Evolutionary conservation across 64 coral and sea anemone species (phyloP).

Genomic region (Porites australiensis): DNA sequence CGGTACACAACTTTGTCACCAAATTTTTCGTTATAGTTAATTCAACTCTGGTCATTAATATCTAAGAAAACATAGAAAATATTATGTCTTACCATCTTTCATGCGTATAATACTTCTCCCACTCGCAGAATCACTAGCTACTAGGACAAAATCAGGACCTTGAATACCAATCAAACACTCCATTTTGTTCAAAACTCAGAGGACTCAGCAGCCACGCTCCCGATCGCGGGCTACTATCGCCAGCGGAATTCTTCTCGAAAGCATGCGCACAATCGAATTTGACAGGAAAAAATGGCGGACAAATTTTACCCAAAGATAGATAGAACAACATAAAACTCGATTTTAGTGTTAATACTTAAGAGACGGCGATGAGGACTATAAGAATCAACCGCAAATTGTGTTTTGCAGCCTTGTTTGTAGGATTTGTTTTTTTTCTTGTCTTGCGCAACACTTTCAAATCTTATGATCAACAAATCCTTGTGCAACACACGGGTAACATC

Average conservation of each 20-base stretch:
- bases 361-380: background rate
- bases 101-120: slow-evolving; percentile 97
- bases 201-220: slow-evolving; percentile 14
- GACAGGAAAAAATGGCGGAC: slow-evolving; percentile 32
- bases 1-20: background rate
- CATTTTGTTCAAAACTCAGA: slow-evolving; percentile 68
- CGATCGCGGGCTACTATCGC: background rate
- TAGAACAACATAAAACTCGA: no score
- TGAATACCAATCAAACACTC: slow-evolving; percentile 98
- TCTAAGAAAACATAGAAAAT: background rate
- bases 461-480: background rate
- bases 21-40: background rate
- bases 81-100: slow-evolving; percentile 92
- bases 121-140: slow-evolving; percentile 91
- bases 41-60: background rate
- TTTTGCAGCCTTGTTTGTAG: background rate
- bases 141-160: slow-evolving; percentile 92
- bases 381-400: slow-evolving; percentile 12
- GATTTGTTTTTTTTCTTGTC: slow-evolving; percentile 8
- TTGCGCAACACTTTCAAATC: background rate
- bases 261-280: slow-evolving; percentile 15
- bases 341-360: background rate
- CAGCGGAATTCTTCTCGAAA: background rate
- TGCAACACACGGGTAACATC: background rate
- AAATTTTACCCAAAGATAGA: background rate